Conservation (phyloP, 2,888 invertebrate genomes). For the Metallyticus violacea region DNA sequence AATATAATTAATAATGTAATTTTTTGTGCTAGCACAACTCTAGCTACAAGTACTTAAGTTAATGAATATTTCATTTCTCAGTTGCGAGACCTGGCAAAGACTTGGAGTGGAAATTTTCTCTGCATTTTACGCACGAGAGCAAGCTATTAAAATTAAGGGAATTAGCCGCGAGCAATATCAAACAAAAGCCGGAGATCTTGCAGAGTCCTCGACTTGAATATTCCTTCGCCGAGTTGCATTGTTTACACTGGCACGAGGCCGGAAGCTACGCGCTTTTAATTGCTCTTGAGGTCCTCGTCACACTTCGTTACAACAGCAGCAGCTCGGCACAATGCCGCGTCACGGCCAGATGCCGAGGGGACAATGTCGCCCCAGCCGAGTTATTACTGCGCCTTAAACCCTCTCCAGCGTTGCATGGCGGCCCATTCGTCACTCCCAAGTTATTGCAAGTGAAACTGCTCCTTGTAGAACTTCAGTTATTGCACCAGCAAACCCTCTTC, state of each 20-base stretch:
- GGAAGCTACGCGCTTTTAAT: background rate
- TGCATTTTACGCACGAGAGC: background rate
- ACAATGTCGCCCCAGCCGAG: no score
- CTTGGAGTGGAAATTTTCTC: no score
- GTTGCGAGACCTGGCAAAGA: background rate
- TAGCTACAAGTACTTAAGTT: no score
- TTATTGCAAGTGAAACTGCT: no score
- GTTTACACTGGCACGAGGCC: background rate
- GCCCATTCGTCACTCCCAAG: background rate
- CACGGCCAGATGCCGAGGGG: background rate
- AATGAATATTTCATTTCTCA: background rate
- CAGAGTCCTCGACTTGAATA: no score
- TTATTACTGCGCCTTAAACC: background rate
- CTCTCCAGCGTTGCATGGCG: no score
- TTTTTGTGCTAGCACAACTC: no score
- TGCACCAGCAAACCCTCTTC: background rate
- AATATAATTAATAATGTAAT: no score
- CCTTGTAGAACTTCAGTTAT: no score
- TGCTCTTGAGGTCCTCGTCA: background rate
- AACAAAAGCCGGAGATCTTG: background rate
- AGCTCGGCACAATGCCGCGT: background rate
- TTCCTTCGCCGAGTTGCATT: background rate
- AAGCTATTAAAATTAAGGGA: background rate
- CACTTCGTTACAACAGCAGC: background rate
- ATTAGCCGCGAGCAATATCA: background rate